Evolutionary conservation across 2,113 vertebrate species (phyloP).

Genomic region (Corynorhinus townsendii): DNA sequence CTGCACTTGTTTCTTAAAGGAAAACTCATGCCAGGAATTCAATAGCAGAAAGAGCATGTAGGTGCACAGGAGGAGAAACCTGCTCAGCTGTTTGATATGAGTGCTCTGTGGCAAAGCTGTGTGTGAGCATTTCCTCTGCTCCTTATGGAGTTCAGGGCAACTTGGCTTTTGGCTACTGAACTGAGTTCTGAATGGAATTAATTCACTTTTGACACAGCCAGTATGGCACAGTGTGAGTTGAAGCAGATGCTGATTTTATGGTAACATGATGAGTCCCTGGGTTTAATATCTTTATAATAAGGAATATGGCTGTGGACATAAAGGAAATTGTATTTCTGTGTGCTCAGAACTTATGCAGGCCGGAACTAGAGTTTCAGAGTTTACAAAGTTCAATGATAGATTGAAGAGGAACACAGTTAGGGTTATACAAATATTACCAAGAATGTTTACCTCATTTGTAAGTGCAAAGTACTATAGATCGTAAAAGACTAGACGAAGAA

Average conservation of each 20-base stretch:
- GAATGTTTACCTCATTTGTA: background rate
- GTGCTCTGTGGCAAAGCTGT: background rate
- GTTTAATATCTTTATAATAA: constrained; percentile 51
- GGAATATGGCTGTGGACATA: background rate
- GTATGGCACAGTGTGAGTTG: background rate
- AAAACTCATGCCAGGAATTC: background rate
- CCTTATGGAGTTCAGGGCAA: background rate
- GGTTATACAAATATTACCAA: background rate
- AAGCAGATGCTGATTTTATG: constrained; percentile 45
- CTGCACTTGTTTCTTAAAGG: background rate
- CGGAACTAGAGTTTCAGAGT: background rate
- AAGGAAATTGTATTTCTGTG: constrained; percentile 30
- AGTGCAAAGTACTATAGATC: background rate
- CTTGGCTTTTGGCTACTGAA: constrained; percentile 41
- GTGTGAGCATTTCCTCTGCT: background rate
- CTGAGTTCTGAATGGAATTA: constrained; percentile 46
- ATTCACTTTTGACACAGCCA: constrained; percentile 55
- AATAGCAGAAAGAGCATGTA: background rate
- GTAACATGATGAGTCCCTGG: background rate
- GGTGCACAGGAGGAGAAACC: background rate
- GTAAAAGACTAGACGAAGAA: background rate
- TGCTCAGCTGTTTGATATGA: background rate
- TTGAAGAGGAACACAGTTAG: constrained; percentile 1
- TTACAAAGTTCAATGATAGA: background rate
- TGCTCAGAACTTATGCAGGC: background rate